Evolutionary conservation across 2,888 invertebrate species (phyloP), one percentile per base, ranked within the genome.

Genomic region (Herminia tarsipennalis): DNA sequence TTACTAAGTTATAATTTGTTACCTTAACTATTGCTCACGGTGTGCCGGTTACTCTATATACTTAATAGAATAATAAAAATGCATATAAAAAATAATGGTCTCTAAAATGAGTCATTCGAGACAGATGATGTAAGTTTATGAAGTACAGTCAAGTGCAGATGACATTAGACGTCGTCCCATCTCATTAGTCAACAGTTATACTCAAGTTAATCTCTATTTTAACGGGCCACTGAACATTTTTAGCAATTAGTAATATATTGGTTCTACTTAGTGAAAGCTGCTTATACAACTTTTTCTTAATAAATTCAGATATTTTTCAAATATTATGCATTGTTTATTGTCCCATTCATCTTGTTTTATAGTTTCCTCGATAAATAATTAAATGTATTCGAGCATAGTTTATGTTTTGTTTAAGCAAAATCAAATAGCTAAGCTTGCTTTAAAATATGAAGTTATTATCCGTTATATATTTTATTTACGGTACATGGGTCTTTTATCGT

Each of bases 101-200:
- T 48, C 43, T 33, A 25, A 58, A 70, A 52, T 62, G 61, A 63
- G 47, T 64, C 70, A 70, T 56, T 58, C 47, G 29, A 57, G 45
- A 33, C 42, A 47, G 33, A 59, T 60, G 51, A 61, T 64, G 59
- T 63, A 66, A 66, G 56, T 66, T 66, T 57, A 54, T 63, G 53
- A 56, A 52, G 56, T 64, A 53, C 41, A 40, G 43, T 29, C 9
- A 9, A 21, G 27, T 34, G 42, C 13, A 21, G 25, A 48, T 53
- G 49, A 65, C 56, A 47, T 65, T 56, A 62, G 36, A 44, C 54
- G 48, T 42, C 29, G 9, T 2, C 3, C 40, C 46, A 47, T 50
- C 73, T 74, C 70, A 64, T 77, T 77, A 77, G 70, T 52, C 37
- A 56, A 56, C 63, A 62, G 61, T 72, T 64, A 68, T 38, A 61